These are phyloP conservation scores for Poecilia picta DNA, from an alignment of 2,797 vertebrate species.

Conservation along the genomic window DNA sequence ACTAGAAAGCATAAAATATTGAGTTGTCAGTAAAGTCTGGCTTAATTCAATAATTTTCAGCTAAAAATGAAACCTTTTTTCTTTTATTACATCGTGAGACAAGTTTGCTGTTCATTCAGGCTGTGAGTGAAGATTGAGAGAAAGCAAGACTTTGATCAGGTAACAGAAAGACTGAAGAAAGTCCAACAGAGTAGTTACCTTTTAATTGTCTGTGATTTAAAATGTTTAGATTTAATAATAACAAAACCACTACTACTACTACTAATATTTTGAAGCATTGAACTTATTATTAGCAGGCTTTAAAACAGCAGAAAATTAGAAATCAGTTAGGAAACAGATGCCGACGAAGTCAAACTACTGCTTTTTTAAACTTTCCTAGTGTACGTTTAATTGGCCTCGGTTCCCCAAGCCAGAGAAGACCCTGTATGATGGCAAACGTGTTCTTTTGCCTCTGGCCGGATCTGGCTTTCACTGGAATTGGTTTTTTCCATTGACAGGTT, in stretches of 20 bases:
- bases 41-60: neutral
- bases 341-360: neutral
- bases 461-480: constrained; percentile 25
- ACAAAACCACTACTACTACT: no score
- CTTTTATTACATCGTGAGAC: neutral
- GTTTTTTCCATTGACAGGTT: constrained; percentile 43
- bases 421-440: neutral
- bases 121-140: neutral
- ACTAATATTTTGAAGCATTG: neutral
- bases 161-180: neutral
- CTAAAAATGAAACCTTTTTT: neutral
- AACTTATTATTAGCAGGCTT: neutral
- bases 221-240: neutral
- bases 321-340: neutral
- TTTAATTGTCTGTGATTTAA: neutral
- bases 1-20: neutral
- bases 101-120: neutral
- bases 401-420: neutral
- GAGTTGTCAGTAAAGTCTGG: neutral
- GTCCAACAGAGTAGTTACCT: neutral
- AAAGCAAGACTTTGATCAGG: neutral
- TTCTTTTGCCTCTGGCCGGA: neutral
- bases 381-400: neutral
- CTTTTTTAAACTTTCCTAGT: neutral
- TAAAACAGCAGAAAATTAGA: neutral